These are phyloP conservation scores for Hirudinaria manillensis DNA, from an alignment of 2,888 invertebrate species.

Conservation along the genomic window DNA sequence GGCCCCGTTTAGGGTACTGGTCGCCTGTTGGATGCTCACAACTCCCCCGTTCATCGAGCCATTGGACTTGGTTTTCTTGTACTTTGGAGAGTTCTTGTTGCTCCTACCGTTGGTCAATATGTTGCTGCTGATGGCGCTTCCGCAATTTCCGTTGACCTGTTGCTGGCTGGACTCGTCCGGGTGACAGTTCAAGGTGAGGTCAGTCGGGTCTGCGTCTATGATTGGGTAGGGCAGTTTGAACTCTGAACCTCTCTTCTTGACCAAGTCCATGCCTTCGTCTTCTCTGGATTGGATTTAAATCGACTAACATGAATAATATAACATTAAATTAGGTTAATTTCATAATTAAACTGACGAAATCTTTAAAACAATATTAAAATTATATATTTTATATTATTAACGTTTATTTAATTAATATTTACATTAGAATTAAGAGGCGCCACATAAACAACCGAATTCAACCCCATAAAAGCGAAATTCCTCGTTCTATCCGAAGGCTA, in stretches of 20 bases:
- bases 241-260: conserved; percentile 96
- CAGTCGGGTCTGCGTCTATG: conserved; percentile 56
- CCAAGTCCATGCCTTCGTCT: conserved; percentile 91
- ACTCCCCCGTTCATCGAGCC: not conserved
- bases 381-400: not conserved
- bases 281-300: conserved; percentile 63
- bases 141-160: conserved; percentile 41
- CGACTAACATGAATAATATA: not conserved
- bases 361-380: not conserved
- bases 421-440: too few relatives aligned
- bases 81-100: conserved; percentile 15
- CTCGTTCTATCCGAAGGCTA: too few relatives aligned
- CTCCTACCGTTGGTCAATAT: not conserved
- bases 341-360: not conserved
- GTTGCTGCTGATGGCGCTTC: conserved; percentile 37
- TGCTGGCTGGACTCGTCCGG: conserved; percentile 43
- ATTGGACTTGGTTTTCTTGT: conserved; percentile 11
- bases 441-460: too few relatives aligned
- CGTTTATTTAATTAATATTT: not conserved
- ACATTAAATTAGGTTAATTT: not conserved
- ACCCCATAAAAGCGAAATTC: too few relatives aligned
- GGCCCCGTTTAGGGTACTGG: conserved; percentile 11
- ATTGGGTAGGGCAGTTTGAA: conserved; percentile 93
- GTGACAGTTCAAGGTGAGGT: conserved; percentile 49
- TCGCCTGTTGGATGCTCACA: not conserved